Evolutionary conservation across 2,888 invertebrate genomes (phyloP).

Genomic region (Cecidostiba fungosa): DNA sequence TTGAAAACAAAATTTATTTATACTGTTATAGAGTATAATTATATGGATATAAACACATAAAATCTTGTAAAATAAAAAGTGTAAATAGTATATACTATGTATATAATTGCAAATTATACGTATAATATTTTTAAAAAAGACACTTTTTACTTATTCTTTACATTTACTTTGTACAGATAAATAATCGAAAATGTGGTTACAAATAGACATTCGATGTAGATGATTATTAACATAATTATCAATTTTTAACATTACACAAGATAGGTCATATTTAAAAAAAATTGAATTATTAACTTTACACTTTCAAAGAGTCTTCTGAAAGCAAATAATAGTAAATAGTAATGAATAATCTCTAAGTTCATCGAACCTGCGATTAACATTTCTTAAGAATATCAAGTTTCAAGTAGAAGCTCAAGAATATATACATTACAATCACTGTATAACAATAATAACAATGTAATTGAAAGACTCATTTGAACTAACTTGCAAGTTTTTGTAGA

Average conservation of each 20-base stretch:
- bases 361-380: constrained; percentile 68
- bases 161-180: constrained; percentile 46
- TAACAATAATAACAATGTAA: constrained; percentile 53
- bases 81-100: constrained; percentile 59
- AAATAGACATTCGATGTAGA: constrained; percentile 60
- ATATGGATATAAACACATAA: constrained; percentile 37
- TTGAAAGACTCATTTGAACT: constrained; percentile 57
- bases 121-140: constrained; percentile 47
- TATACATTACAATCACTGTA: constrained; percentile 62
- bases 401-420: constrained; percentile 51
- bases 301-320: constrained; percentile 51
- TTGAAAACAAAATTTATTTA: constrained; percentile 52
- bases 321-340: constrained; percentile 44
- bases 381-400: constrained; percentile 52
- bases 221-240: constrained; percentile 45
- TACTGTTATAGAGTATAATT: constrained; percentile 15
- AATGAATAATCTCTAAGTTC: constrained; percentile 59
- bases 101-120: constrained; percentile 53
- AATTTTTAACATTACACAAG: neutral
- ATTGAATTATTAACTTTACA: constrained; percentile 50
- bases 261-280: constrained; percentile 40
- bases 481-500: constrained; percentile 35
- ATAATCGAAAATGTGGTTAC: constrained; percentile 29
- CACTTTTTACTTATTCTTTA: constrained; percentile 37
- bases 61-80: constrained; percentile 60